Percentiles rank a stretch among this genome's conserved stretches.
These are phyloP conservation scores for Tetropium fuscum DNA, from an alignment of 2,888 invertebrate species.

Conservation along the genomic window DNA sequence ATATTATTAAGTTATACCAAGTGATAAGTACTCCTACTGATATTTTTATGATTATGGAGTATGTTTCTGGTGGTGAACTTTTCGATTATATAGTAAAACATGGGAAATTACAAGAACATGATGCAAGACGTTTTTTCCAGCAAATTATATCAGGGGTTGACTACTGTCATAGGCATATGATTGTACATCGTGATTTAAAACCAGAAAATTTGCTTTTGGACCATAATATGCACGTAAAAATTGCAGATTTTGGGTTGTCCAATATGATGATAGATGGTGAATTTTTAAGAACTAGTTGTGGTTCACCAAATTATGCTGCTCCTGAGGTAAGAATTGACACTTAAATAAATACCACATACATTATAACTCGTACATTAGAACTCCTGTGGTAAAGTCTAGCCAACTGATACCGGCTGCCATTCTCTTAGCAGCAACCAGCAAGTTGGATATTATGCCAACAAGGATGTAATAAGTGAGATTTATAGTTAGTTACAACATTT, in stretches of 20 bases:
- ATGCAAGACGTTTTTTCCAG: slow-evolving; percentile 98
- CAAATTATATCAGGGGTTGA: slow-evolving; percentile 99
- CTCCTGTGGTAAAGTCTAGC: too few relatives aligned
- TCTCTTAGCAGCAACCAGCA: too few relatives aligned
- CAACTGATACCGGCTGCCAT: too few relatives aligned
- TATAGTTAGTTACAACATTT: too few relatives aligned
- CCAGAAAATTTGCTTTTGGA: slow-evolving; percentile 97
- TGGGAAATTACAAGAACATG: slow-evolving; percentile 97
- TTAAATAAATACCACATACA: too few relatives aligned
- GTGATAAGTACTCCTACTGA: slow-evolving; percentile 95
- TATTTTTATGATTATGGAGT: slow-evolving; percentile 99
- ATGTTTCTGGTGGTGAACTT: slow-evolving; percentile 98
- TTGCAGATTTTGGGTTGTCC: slow-evolving; percentile 92
- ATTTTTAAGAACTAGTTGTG: slow-evolving; percentile 97
- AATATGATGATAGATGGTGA: slow-evolving; percentile 99
- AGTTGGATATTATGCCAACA: too few relatives aligned
- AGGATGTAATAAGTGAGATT: too few relatives aligned
- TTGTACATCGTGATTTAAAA: slow-evolving; percentile 97
- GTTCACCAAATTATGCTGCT: slow-evolving; percentile 99
- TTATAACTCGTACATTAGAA: too few relatives aligned
- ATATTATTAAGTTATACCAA: slow-evolving; percentile 97
- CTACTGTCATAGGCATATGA: slow-evolving; percentile 99
- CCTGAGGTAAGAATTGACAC: slow-evolving; percentile 78
- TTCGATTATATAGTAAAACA: slow-evolving; percentile 99
- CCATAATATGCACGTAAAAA: slow-evolving; percentile 97